These are phyloP conservation scores for Calephelis virginiensis DNA, from an alignment of 1,140 invertebrate species.

Conservation along the genomic window DNA sequence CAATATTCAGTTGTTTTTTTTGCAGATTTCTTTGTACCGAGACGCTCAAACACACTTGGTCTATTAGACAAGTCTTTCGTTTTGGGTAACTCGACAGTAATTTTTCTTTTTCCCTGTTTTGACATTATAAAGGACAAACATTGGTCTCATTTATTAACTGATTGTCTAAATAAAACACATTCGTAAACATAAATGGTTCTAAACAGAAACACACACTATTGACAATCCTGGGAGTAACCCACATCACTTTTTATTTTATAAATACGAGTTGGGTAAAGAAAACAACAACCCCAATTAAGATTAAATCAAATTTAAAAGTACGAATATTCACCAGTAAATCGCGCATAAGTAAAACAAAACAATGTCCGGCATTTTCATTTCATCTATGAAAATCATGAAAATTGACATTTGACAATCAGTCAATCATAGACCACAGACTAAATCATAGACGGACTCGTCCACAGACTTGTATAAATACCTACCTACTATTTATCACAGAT, in stretches of 20 bases:
- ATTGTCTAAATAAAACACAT: slow-evolving; percentile 37
- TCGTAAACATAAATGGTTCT: slow-evolving; percentile 15
- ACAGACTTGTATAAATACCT: no score
- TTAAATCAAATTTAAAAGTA: neutral
- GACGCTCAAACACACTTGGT: slow-evolving; percentile 88
- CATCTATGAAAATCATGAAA: no score
- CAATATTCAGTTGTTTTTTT: slow-evolving; percentile 82
- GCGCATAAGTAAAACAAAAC: neutral
- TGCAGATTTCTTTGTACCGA: slow-evolving; percentile 85
- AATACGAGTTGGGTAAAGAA: neutral
- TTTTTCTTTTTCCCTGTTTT: slow-evolving; percentile 88
- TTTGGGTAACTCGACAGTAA: slow-evolving; percentile 86
- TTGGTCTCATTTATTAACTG: slow-evolving; percentile 55
- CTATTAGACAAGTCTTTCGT: slow-evolving; percentile 81
- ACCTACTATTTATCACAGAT: no score
- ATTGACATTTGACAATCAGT: no score
- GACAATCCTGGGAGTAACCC: neutral
- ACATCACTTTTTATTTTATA: slow-evolving; percentile 3
- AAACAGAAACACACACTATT: slow-evolving; percentile 12
- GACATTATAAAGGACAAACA: slow-evolving; percentile 82
- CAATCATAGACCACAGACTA: no score
- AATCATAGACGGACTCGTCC: no score
- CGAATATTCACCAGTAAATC: neutral
- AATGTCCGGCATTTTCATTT: neutral
- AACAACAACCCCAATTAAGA: neutral